Evolutionary conservation across 2,888 invertebrate species (phyloP).

Genomic region (Nomada hirtipes): DNA sequence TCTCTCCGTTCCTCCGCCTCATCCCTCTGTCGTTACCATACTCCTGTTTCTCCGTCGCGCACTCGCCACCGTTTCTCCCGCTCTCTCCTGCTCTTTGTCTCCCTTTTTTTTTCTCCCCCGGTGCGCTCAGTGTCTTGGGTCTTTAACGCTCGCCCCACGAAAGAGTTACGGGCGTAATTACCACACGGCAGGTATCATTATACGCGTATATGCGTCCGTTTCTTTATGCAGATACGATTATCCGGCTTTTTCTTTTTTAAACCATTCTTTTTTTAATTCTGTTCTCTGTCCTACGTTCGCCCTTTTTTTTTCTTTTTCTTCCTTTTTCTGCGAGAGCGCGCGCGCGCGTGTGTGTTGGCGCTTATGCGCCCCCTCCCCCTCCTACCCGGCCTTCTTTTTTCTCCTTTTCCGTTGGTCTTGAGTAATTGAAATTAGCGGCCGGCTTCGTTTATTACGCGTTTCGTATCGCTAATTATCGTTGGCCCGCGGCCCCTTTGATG

Average conservation of each 20-base stretch:
- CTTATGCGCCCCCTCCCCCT: neutral
- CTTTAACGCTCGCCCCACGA: constrained; percentile 58
- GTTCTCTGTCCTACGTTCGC: neutral
- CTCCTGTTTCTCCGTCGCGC: constrained; percentile 12
- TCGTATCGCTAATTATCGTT: constrained; percentile 61
- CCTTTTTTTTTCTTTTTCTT: neutral
- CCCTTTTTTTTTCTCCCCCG: constrained; percentile 21
- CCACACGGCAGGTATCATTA: constrained; percentile 61
- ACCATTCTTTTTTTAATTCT: neutral
- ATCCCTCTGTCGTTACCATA: neutral
- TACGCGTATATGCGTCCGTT: constrained; percentile 57
- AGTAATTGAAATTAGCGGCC: constrained; percentile 61
- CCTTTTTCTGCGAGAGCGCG: too few relatives aligned
- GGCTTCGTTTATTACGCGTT: constrained; percentile 62
- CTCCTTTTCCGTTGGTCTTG: constrained; percentile 13
- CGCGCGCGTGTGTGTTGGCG: constrained; percentile 5
- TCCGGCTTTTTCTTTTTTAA: constrained; percentile 28
- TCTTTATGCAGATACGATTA: constrained; percentile 63
- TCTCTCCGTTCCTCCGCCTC: too few relatives aligned
- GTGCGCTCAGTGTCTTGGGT: constrained; percentile 45
- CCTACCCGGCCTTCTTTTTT: neutral
- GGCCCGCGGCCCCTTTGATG: constrained; percentile 53
- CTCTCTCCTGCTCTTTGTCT: constrained; percentile 10
- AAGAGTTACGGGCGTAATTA: constrained; percentile 63
- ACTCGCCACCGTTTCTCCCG: neutral